Conservation (phyloP, 37 sponge, comb jelly and placozoan species). For the Eunapius fragilis region DNA sequence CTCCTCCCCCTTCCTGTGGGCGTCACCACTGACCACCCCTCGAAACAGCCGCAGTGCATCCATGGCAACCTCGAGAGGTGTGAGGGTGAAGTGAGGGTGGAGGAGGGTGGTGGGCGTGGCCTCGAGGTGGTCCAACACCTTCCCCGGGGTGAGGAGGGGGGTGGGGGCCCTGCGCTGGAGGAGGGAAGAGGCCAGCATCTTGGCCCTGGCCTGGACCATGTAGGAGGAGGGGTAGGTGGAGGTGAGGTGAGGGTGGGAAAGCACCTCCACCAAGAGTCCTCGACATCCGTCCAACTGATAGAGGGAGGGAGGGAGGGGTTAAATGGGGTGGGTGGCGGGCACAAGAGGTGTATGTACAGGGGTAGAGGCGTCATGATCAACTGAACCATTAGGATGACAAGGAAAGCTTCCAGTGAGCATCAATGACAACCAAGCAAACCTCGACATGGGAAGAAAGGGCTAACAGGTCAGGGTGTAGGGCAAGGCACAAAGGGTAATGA, state of each 20-base stretch:
- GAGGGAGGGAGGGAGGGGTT: constrained; percentile 1
- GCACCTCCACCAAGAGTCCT: not conserved
- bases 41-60: constrained; percentile 32
- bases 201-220: constrained; percentile 33
- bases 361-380: not conserved
- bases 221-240: not conserved
- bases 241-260: constrained; percentile 18
- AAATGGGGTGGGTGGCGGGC: not conserved
- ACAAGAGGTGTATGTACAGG: not conserved
- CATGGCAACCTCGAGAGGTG: constrained; percentile 32
- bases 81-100: constrained; percentile 5
- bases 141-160: not conserved
- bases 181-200: constrained; percentile 10
- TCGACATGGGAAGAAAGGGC: too few relatives aligned
- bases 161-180: constrained; percentile 11
- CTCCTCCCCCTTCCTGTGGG: not conserved
- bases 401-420: too few relatives aligned
- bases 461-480: too few relatives aligned
- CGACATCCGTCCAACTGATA: constrained; percentile 10
- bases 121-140: not conserved
- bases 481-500: too few relatives aligned
- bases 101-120: not conserved
- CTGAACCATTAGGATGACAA: too few relatives aligned
- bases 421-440: too few relatives aligned
- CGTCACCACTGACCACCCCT: not conserved